phyloP scores from a whole-genome alignment of 1,140 invertebrate genomes.

The Drosophila parvula region DNA sequence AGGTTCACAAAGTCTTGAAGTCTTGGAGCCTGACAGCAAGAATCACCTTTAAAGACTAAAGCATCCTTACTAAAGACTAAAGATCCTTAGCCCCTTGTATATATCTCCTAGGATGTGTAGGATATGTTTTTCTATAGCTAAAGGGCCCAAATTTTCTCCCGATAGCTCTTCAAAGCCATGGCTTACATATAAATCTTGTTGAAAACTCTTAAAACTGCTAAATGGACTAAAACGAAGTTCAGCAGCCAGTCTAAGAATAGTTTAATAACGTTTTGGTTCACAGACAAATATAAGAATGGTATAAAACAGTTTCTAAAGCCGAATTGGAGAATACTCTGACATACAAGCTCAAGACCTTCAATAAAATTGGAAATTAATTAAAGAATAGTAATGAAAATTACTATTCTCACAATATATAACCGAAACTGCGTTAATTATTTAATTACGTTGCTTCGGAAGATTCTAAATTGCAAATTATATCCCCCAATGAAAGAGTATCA shows the following conservation, averaged over 20 bases:
- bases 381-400: background rate
- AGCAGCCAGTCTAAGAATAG: background rate
- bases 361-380: background rate
- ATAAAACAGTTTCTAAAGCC: background rate
- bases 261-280: slow-evolving; percentile 1
- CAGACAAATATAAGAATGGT: slow-evolving; percentile 1
- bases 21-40: too few relatives aligned
- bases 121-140: background rate
- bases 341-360: background rate
- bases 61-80: too few relatives aligned
- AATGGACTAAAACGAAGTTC: background rate
- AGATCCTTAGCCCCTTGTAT: too few relatives aligned
- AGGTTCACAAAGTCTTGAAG: too few relatives aligned
- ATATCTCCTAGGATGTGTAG: background rate
- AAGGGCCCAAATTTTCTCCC: background rate
- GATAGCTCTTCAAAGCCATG: background rate
- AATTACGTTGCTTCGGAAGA: background rate
- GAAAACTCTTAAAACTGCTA: background rate
- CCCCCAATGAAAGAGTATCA: slow-evolving; percentile 3
- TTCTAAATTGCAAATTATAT: background rate
- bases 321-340: background rate
- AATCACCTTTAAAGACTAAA: too few relatives aligned
- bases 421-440: background rate
- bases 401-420: background rate
- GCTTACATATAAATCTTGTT: background rate